Base-by-base conservation (phyloP, 2,113 vertebrate genomes). In the Pampusana beccarii region DNA sequence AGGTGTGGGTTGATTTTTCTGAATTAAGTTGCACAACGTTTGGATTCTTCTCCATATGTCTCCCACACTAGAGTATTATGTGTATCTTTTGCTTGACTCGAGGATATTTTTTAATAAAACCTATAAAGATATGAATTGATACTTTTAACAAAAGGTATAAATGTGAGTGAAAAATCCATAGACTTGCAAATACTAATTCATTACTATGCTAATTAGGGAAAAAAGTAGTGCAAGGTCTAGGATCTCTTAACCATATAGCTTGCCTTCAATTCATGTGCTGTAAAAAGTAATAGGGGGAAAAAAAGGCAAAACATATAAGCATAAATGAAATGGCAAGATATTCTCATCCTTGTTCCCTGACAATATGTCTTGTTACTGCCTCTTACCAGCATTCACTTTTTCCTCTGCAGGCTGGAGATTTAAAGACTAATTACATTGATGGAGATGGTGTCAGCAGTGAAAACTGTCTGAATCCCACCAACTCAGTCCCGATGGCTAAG, bases 381-480 rank as follows among this genome's bases (percentile, higher is more conserved):
- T 69, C 34, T 88, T 85, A 92, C 20, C 26, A 69, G 34, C 53
- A 62, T 40, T 80, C 2, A 1, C 54, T 92, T 93, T 93, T 86
- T 54, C 18, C 54, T 95, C 78, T 92, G 25, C 66, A 99, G 99
- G 96, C 80, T 65, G 97, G 85, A 53, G 97, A 98, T 73, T 86
- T 93, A 50, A 97, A 98, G 85, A 84, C 94, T 50, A 97, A 91
- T 86, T 97, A 65, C 13, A 31, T 82, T 82, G 85, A 88, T 28
- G 48, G 98, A 79, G 86, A 97, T 10, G 97, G 97, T 36, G 94
- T 97, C 80, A 98, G 97, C 9, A 61, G 74, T 53, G 94, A 97
- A 90, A 96, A 80, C 46, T 95, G 77, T 73, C 97, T 98, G 31
- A 98, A 98, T 66, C 54, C 88, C 16, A 61, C 56, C n/a, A 91